Base-by-base conservation (phyloP, 92 coral and sea anemone genomes). In the Epizoanthus rinbou region DNA sequence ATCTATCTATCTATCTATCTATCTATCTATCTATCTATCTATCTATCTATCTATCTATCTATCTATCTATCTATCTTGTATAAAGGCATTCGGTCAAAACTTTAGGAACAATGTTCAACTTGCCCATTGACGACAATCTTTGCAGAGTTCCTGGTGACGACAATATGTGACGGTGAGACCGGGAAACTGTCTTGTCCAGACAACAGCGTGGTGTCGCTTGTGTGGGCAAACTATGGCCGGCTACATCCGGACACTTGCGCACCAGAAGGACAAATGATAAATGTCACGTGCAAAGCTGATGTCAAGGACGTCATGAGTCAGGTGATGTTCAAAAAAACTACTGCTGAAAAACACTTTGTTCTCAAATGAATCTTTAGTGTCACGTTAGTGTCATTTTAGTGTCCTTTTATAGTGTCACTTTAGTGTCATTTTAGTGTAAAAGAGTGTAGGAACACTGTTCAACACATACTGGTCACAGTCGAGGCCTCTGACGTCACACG, bases 151-250 rank as follows among this genome's bases (percentile, higher is more conserved):
- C 57, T 69, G 22, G 88, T 84, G 53, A 73, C 76, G 18, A 88
- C 91, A 23, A 84, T 88, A 24, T 88, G 91, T 63, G 91, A 88
- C 35, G 88, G 88, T 1, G 88, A 88, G 28, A 54, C 75, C 13
- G 86, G 86, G 22, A 43, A 37, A 0, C 56, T 88, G 10, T 69
- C 70, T n/a, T 88, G 91, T 23, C 76, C 88, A 0, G 53, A 9
- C 22, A 81, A 79, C 21, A 85, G 37, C 62, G 91, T 43, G 28
- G 68, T 88, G 33, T 85, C 88, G 0, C 82, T 86, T 0, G 83
- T 88, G 8, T 88, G 91, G 91, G 91, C 91, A 21, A 85, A 70
- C 63, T 88, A 88, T 56, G 91, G 91, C 28, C 88, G 91, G 0
- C 64, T 68, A 3, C 91, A 80, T 74, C 70, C 76, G 4, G 91